Evolutionary conservation across 2,888 invertebrate genomes (phyloP).

Genomic region (Nemapogon koenigi): DNA sequence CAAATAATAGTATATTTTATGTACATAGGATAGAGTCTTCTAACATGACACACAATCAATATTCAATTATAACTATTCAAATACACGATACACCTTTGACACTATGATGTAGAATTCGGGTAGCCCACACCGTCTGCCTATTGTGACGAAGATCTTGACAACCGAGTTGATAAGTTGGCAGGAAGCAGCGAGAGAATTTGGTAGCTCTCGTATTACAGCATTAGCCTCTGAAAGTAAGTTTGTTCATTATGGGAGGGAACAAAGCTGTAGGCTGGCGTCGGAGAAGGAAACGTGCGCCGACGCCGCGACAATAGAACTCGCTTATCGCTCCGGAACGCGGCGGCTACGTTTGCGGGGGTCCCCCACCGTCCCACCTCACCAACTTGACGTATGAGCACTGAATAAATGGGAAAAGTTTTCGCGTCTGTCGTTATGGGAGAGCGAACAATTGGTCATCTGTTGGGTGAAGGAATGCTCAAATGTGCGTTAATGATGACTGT

Average conservation of each 20-base stretch:
- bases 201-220: constrained; percentile 39
- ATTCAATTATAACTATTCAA: neutral
- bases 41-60: constrained; percentile 1
- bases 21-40: too few relatives aligned
- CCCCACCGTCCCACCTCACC: constrained; percentile 19
- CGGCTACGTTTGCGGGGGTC: constrained; percentile 23
- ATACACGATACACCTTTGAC: neutral
- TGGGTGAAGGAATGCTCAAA: constrained; percentile 39
- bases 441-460: constrained; percentile 62
- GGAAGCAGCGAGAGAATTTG: constrained; percentile 42
- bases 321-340: constrained; percentile 62
- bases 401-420: constrained; percentile 64
- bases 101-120: neutral
- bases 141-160: too few relatives aligned
- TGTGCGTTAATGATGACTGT: constrained; percentile 32
- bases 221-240: constrained; percentile 58
- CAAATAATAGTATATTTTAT: too few relatives aligned
- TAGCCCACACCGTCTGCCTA: neutral
- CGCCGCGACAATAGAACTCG: constrained; percentile 55
- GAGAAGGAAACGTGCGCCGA: constrained; percentile 60
- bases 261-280: constrained; percentile 54
- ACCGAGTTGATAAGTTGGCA: constrained; percentile 3
- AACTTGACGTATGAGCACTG: constrained; percentile 22
- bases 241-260: constrained; percentile 59
- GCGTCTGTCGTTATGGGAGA: constrained; percentile 47